These are phyloP conservation scores for Anas platyrhynchos DNA, from an alignment of 2,113 vertebrate species.

Conservation along the genomic window DNA sequence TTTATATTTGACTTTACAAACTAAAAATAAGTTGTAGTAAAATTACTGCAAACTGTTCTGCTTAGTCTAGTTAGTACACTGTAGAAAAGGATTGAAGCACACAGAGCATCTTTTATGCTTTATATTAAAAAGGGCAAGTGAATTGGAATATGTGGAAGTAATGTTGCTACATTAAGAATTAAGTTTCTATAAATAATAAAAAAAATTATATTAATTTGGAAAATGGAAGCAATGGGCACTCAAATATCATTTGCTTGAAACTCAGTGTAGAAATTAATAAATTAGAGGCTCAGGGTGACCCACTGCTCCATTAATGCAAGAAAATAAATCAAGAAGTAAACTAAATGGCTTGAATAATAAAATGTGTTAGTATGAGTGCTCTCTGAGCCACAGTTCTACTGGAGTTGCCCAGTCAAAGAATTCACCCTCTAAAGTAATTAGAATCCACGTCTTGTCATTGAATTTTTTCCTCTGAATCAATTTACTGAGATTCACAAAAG, in stretches of 20 bases:
- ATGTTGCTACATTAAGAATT: not conserved
- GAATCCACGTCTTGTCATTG: not conserved
- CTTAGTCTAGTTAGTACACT: not conserved
- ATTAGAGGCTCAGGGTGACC: not conserved
- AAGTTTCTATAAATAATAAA: not conserved
- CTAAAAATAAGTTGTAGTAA: not conserved
- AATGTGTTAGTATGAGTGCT: not conserved
- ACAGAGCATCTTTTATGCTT: too few species aligned
- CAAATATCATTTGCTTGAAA: not conserved
- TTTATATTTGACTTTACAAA: not conserved
- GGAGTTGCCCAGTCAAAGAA: not conserved
- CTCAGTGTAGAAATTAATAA: not conserved
- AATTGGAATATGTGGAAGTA: not conserved
- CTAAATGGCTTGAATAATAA: not conserved
- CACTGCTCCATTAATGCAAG: not conserved
- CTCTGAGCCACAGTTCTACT: not conserved
- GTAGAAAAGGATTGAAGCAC: not conserved
- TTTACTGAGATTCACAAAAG: not conserved
- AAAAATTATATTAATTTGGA: not conserved
- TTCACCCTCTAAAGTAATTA: not conserved
- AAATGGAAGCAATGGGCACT: not conserved
- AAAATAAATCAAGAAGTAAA: not conserved
- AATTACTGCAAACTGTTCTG: not conserved
- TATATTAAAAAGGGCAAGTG: not conserved
- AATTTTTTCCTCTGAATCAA: not conserved